phyloP scores from a whole-genome alignment of 2,888 invertebrate genomes.

The Frankliniella intonsa region DNA sequence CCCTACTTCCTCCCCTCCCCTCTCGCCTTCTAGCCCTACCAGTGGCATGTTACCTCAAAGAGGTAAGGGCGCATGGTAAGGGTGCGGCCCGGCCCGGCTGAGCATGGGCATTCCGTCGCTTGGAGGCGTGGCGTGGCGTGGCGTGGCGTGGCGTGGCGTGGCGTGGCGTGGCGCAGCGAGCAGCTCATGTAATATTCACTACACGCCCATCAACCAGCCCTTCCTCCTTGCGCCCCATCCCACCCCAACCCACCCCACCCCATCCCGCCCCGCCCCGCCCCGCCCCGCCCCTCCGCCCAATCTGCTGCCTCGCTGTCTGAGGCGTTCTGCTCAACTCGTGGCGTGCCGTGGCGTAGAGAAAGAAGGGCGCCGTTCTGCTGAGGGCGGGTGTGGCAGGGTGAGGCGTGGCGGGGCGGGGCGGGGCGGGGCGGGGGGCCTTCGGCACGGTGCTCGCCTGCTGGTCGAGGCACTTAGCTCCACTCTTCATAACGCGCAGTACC shows the following conservation, averaged over 20 bases:
- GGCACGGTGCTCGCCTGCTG: too few relatives aligned
- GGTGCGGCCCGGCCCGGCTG: neutral
- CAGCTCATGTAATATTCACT: slow-evolving; percentile 24
- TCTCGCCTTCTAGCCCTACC: too few relatives aligned
- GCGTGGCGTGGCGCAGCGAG: neutral
- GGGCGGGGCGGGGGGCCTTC: neutral
- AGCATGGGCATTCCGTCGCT: neutral
- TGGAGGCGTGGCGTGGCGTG: neutral
- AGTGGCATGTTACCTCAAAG: neutral
- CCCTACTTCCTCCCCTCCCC: too few relatives aligned
- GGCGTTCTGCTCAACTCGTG: neutral
- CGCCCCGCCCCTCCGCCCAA: neutral
- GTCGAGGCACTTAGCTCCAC: too few relatives aligned
- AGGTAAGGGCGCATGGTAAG: neutral
- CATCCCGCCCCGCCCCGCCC: neutral
- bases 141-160: too few relatives aligned
- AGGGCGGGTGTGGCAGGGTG: neutral
- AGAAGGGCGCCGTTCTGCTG: too few relatives aligned
- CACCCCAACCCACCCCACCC: neutral
- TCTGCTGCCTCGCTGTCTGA: neutral
- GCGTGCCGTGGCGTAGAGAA: neutral
- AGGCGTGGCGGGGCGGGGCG: neutral
- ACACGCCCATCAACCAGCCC: slow-evolving; percentile 19
- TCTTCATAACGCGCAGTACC: too few relatives aligned
- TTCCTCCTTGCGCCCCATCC: neutral